Conservation (phyloP, 2,888 invertebrate genomes). For the Alloscopus bannaensis region DNA sequence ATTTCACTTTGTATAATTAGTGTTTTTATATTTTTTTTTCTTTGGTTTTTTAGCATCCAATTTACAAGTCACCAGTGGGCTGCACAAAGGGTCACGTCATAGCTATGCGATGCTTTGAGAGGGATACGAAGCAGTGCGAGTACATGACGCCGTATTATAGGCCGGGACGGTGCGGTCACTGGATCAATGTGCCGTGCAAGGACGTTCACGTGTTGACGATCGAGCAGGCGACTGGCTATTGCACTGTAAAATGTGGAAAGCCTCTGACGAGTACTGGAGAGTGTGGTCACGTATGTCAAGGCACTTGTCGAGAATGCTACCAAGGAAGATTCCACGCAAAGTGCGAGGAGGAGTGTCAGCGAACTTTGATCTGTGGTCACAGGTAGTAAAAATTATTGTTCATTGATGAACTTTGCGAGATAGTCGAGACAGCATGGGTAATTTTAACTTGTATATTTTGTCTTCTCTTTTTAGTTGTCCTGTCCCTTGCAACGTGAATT, state of each 20-base stretch:
- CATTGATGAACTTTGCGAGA: background rate
- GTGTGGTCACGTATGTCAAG: constrained; percentile 78
- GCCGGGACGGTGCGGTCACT: constrained; percentile 30
- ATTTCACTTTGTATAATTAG: too few relatives aligned
- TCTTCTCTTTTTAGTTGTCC: constrained; percentile 28
- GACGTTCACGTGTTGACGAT: constrained; percentile 69
- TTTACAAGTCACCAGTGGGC: background rate
- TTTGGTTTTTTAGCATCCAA: background rate
- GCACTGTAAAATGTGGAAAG: constrained; percentile 44
- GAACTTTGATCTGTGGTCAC: constrained; percentile 81
- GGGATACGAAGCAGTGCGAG: background rate
- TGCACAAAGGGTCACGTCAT: constrained; percentile 8
- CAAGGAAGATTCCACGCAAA: constrained; percentile 80
- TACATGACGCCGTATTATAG: background rate
- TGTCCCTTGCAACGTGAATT: constrained; percentile 18
- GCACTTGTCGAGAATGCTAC: constrained; percentile 79
- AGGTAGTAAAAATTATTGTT: too few relatives aligned
- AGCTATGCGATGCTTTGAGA: background rate
- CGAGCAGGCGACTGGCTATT: constrained; percentile 70
- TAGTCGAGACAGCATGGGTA: background rate
- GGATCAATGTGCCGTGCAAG: constrained; percentile 14
- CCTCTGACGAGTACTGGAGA: constrained; percentile 72
- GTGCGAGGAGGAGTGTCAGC: constrained; percentile 79
- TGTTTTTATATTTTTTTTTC: background rate
- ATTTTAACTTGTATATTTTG: background rate